phyloP scores from a whole-genome alignment of 1,140 invertebrate genomes.

The Yoshiicerus persimilis region DNA sequence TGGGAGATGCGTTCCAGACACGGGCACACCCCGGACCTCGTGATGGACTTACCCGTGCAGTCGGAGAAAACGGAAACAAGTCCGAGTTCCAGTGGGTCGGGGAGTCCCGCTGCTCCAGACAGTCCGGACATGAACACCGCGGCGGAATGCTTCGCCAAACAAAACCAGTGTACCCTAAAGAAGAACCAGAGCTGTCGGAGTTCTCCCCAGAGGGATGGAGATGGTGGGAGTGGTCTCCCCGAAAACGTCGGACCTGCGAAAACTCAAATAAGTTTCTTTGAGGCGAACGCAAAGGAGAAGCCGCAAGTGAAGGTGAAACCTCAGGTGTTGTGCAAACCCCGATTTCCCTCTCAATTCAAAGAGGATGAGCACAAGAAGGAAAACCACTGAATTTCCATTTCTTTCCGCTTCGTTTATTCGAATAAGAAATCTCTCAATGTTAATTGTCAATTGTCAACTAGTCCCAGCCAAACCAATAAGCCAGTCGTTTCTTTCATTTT shows the following conservation, averaged over 20 bases:
- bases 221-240: constrained; percentile 23
- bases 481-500: not conserved
- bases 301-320: constrained; percentile 73
- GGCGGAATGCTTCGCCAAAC: constrained; percentile 72
- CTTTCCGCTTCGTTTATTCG: not conserved
- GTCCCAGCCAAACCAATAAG: not conserved
- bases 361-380: not conserved
- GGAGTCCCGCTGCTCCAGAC: constrained; percentile 56
- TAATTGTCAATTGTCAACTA: not conserved
- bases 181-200: constrained; percentile 65
- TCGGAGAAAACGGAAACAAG: constrained; percentile 36
- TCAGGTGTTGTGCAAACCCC: constrained; percentile 69
- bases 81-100: constrained; percentile 51
- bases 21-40: constrained; percentile 77
- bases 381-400: not conserved
- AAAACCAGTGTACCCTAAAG: constrained; percentile 79
- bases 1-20: constrained; percentile 31
- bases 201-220: constrained; percentile 57
- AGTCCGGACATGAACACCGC: constrained; percentile 68
- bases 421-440: not conserved
- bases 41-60: constrained; percentile 73
- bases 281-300: constrained; percentile 50
- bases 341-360: constrained; percentile 54
- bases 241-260: constrained; percentile 53
- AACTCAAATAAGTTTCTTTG: constrained; percentile 61